These are phyloP conservation scores for Rhea pennata DNA, from an alignment of 2,113 vertebrate genomes.

Conservation along the genomic window DNA sequence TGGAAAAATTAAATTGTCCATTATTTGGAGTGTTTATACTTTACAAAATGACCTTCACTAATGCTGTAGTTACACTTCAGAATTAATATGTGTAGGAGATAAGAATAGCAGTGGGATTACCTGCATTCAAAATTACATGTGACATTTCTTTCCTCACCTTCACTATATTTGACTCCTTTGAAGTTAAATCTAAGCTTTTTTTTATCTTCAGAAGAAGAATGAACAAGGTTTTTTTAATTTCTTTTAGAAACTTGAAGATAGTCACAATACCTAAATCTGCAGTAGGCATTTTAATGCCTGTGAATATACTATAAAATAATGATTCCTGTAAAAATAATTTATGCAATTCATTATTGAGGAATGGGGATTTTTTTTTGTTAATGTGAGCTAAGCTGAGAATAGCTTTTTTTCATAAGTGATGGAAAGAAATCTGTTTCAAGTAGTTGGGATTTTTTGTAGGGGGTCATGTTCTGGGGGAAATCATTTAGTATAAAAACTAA, in stretches of 20 bases:
- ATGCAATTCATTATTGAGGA: not conserved
- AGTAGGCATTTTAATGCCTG: not conserved
- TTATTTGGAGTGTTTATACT: not conserved
- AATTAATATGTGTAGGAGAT: not conserved
- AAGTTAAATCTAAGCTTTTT: constrained; percentile 22
- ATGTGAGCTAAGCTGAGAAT: not conserved
- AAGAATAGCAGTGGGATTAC: not conserved
- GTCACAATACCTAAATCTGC: not conserved
- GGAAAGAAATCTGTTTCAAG: not conserved
- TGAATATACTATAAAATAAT: not conserved
- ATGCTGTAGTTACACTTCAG: not conserved
- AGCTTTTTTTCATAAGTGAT: not conserved
- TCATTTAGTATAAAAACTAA: not conserved
- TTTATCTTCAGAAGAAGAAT: not conserved
- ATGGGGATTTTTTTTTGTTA: not conserved
- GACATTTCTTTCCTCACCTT: constrained; percentile 5
- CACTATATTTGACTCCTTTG: not conserved
- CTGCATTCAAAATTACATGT: not conserved
- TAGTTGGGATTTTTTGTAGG: not conserved
- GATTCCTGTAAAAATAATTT: constrained; percentile 10
- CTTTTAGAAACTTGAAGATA: not conserved
- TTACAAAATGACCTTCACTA: not conserved
- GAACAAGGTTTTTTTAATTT: not conserved
- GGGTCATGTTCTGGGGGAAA: not conserved
- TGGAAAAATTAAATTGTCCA: not conserved